phyloP scores from a whole-genome alignment of 2,113 vertebrate genomes.

The Oceanites oceanicus region DNA sequence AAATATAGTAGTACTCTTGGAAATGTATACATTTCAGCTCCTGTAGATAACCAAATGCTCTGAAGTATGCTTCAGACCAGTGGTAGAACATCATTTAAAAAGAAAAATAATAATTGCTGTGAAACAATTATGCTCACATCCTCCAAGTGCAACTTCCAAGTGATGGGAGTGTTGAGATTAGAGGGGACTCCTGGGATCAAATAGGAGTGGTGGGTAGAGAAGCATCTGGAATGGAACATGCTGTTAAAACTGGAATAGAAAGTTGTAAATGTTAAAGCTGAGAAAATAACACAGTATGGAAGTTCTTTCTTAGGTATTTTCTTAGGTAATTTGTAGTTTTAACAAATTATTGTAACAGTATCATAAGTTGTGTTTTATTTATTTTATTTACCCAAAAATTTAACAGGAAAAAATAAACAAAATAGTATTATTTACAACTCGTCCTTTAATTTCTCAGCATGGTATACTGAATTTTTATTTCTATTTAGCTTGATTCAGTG shows the following conservation, averaged over 20 bases:
- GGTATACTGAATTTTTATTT: slow-evolving; percentile 8
- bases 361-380: neutral
- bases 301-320: neutral
- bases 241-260: neutral
- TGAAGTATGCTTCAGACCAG: neutral
- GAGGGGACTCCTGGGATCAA: neutral
- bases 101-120: neutral
- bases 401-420: neutral
- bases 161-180: neutral
- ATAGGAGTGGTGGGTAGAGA: neutral
- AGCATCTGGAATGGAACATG: neutral
- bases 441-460: slow-evolving; percentile 34
- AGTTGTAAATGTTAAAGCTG: neutral
- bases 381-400: neutral
- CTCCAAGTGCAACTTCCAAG: neutral
- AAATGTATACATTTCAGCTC: neutral
- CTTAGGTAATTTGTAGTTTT: neutral
- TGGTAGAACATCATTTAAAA: neutral
- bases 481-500: slow-evolving; percentile 5
- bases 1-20: neutral
- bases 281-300: neutral
- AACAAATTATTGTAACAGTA: neutral
- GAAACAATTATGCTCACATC: neutral
- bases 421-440: slow-evolving; percentile 5
- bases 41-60: neutral